Evolutionary conservation across 2,113 vertebrate genomes (phyloP).

Genomic region (Halcyon malimbica): DNA sequence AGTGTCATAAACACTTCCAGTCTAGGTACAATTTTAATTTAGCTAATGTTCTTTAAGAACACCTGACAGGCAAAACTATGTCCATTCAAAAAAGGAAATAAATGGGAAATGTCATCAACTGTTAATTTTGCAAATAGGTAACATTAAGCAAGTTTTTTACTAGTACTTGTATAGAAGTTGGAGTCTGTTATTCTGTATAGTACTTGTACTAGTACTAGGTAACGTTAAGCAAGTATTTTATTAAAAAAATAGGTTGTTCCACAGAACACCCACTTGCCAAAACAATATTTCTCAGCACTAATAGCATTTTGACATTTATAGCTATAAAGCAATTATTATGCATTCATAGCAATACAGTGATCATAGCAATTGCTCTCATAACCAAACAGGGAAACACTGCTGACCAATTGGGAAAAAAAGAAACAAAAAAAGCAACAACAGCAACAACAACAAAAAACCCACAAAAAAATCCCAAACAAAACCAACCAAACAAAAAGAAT

Average conservation of each 20-base stretch:
- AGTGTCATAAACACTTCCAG: neutral
- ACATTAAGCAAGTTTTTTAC: neutral
- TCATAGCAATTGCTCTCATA: neutral
- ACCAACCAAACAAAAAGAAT: neutral
- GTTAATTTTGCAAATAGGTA: neutral
- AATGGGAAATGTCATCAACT: neutral
- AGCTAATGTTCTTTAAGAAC: conserved; percentile 23
- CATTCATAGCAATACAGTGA: neutral
- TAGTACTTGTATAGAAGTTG: too few species aligned
- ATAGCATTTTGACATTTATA: conserved; percentile 7
- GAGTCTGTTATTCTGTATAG: too few species aligned
- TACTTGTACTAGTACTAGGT: neutral
- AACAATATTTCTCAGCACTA: neutral
- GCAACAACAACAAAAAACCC: neutral
- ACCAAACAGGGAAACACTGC: neutral
- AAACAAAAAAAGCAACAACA: too few species aligned
- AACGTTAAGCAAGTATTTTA: neutral
- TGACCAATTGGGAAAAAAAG: rapidly evolving
- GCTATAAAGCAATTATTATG: neutral
- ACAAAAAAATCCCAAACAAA: neutral
- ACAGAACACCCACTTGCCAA: neutral
- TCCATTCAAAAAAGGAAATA: neutral
- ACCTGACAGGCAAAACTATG: conserved; percentile 1
- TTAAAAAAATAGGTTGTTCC: neutral
- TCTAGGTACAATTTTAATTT: conserved; percentile 33